These are phyloP conservation scores for Festucalex cinctus DNA, from an alignment of 2,113 vertebrate species.

Conservation along the genomic window DNA sequence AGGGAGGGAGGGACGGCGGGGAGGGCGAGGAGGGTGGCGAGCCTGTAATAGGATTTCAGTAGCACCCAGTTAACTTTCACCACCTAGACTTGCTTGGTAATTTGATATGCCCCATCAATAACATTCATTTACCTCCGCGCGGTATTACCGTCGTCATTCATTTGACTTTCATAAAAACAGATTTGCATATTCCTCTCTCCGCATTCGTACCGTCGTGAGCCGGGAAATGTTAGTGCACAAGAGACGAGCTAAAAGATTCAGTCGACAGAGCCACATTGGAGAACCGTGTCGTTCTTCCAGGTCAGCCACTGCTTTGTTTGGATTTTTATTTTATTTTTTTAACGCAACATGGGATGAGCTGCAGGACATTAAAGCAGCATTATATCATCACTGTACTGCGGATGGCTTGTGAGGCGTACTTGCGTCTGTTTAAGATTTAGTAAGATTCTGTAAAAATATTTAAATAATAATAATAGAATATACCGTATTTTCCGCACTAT, in stretches of 20 bases:
- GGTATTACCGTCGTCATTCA: conserved; percentile 64
- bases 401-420: conserved; percentile 8
- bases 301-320: conserved; percentile 58
- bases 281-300: conserved; percentile 51
- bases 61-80: conserved; percentile 77
- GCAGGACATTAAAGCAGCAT: conserved; percentile 47
- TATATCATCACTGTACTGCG: conserved; percentile 44
- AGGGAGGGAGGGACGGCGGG: conserved; percentile 37
- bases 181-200: conserved; percentile 45
- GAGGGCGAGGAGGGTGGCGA: conserved; percentile 51
- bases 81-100: conserved; percentile 78
- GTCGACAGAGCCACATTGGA: conserved; percentile 37
- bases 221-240: conserved; percentile 18
- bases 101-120: conserved; percentile 78
- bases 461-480: no score
- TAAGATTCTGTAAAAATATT: neutral
- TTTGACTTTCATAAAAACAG: conserved; percentile 58
- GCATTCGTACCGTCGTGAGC: conserved; percentile 26
- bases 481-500: no score
- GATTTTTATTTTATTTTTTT: conserved; percentile 31
- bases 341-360: conserved; percentile 54
- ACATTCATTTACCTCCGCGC: conserved; percentile 72
- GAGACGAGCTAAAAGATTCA: conserved; percentile 48
- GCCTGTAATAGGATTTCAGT: conserved; percentile 78
- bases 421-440: neutral